Evolutionary conservation across 2,888 invertebrate species (phyloP), one percentile per base, ranked within the genome.

Genomic region (Crossocerus cetratus): DNA sequence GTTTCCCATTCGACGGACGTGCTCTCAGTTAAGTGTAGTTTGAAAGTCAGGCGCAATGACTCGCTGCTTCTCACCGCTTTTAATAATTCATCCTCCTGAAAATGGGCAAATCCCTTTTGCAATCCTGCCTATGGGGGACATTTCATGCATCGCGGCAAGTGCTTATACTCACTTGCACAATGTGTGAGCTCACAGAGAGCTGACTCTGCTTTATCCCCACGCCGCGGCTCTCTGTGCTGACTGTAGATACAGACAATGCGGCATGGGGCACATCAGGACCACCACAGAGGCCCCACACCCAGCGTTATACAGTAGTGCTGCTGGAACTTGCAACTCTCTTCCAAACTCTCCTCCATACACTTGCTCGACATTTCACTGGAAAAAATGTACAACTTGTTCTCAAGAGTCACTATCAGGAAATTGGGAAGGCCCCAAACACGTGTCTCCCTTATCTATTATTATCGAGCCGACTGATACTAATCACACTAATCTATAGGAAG

Each of bases 271-370:
- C 98, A 98, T 98, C 98, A 99, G 98, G 98, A 98, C 96, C 98
- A 98, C 97, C 96, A 98, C 98, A 96, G 98, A 98, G 98, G 98
- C 98, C 98, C 98, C 94, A 97, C 96, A 92, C 97, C 98, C 96
- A 98, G 96, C 95, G 97, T 92, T 92, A 93, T 93, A 91, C 91
- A 92, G 86, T 91, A 93, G 86, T 92, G 91, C 65, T 86, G 89
- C 71, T 89, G 89, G 71, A 86, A 78, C 44, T 84, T 86, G 65
- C 83, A 84, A 53, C 82, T 83, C 83, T 90, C 90, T 69, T 89
- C 89, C 59, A 90, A 82, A 72, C 79, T 81, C 18, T 84, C 88
- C 43, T 89, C 90, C 80, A 88, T 82, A 72, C 81, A 86, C 80
- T 88, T 90, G 78, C 85, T 86, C 42, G 87, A 86, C 87, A 88